Conservation (phyloP, 1,140 invertebrate genomes). For the Eumaeus atala region DNA sequence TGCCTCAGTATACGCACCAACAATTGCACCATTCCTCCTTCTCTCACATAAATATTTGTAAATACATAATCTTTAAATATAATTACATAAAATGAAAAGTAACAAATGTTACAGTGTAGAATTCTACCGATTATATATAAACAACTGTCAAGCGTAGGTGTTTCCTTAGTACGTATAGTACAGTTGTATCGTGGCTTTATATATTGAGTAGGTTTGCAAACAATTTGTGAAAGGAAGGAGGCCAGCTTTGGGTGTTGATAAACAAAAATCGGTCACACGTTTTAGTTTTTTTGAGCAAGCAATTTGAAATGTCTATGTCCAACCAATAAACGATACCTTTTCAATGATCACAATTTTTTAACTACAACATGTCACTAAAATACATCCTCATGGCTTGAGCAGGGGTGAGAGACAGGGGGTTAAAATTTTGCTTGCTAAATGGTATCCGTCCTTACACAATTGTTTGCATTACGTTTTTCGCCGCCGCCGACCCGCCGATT, state of each 20-base stretch:
- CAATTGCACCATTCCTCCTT: conserved; percentile 39
- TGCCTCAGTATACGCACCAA: conserved; percentile 23
- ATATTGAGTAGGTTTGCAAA: conserved; percentile 77
- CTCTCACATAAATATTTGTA: conserved; percentile 24
- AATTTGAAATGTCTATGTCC: conserved; percentile 45
- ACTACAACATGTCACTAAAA: conserved; percentile 65
- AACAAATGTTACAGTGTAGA: neutral
- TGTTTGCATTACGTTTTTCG: conserved; percentile 65
- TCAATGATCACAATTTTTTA: conserved; percentile 59
- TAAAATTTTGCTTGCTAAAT: conserved; percentile 57
- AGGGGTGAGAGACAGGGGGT: conserved; percentile 25
- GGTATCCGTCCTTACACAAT: conserved; percentile 75
- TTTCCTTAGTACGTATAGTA: too few relatives aligned
- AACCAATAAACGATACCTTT: conserved; percentile 71
- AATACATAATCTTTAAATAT: conserved; percentile 12
- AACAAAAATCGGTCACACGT: conserved; percentile 48
- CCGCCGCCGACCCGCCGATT: conserved; percentile 20
- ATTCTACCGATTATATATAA: neutral
- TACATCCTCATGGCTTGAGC: conserved; percentile 42
- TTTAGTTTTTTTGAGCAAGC: conserved; percentile 48
- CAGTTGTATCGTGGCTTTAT: too few relatives aligned
- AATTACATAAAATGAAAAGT: conserved; percentile 9
- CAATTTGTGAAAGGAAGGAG: conserved; percentile 92
- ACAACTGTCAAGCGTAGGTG: neutral
- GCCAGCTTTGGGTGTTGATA: conserved; percentile 76